These are phyloP conservation scores for Orchesellides sinensis DNA, from an alignment of 2,888 invertebrate species.

Conservation along the genomic window DNA sequence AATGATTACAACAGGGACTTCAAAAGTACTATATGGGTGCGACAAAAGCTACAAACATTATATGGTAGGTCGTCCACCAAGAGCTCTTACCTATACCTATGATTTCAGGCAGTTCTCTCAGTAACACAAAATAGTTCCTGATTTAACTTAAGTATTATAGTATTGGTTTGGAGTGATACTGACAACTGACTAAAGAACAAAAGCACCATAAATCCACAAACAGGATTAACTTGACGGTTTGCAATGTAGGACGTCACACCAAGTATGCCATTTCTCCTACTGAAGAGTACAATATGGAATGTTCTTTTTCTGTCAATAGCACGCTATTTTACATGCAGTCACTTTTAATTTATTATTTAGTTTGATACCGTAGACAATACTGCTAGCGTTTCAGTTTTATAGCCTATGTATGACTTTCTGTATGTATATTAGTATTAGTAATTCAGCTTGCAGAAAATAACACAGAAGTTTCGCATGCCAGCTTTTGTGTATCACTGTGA, in stretches of 20 bases:
- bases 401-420: not conserved
- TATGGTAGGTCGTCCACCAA: not conserved
- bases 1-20: too few species aligned
- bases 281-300: not conserved
- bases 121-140: conserved; percentile 18
- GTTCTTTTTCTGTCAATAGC: not conserved
- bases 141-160: not conserved
- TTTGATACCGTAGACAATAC: not conserved
- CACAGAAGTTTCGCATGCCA: too few species aligned
- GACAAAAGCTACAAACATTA: not conserved
- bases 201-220: not conserved
- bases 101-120: conserved; percentile 24
- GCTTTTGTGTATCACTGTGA: too few species aligned
- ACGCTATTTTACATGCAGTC: not conserved
- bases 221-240: conserved; percentile 2
- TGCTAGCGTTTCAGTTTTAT: not conserved
- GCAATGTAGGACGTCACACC: not conserved
- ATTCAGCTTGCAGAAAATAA: not conserved
- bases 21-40: too few species aligned
- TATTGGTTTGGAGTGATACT: conserved; percentile 1
- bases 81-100: too few species aligned
- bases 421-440: not conserved
- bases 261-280: not conserved
- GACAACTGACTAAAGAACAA: not conserved
- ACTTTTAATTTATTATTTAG: not conserved